phyloP scores from a whole-genome alignment of 1,140 invertebrate genomes.

The Rhynchophorus ferrugineus region DNA sequence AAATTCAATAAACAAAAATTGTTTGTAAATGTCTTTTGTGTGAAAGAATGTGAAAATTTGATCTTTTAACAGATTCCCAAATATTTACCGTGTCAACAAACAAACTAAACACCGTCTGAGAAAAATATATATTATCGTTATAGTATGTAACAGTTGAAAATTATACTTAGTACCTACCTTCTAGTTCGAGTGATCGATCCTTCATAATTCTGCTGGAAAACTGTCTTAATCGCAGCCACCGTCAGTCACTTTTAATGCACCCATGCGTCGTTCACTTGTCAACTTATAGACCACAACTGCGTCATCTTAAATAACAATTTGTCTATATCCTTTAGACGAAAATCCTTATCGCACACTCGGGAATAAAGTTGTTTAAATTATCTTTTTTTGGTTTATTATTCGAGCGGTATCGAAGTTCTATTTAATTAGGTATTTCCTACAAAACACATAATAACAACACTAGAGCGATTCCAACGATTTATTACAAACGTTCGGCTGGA shows the following conservation, averaged over 20 bases:
- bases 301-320: background rate
- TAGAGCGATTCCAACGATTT: background rate
- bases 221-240: too few relatives aligned
- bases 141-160: too few relatives aligned
- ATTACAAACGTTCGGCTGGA: too few relatives aligned
- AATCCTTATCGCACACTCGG: slow-evolving; percentile 1
- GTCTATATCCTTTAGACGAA: slow-evolving; percentile 4
- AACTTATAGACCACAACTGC: background rate
- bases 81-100: too few relatives aligned
- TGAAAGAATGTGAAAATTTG: too few relatives aligned
- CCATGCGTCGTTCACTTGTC: background rate
- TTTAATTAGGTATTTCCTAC: slow-evolving; percentile 10
- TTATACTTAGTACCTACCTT: too few relatives aligned
- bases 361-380: slow-evolving; percentile 1
- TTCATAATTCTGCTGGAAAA: background rate
- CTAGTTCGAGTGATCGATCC: background rate
- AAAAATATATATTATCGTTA: too few relatives aligned
- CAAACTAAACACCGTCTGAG: too few relatives aligned
- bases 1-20: too few relatives aligned
- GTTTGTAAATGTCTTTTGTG: too few relatives aligned
- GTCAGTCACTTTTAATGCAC: too few relatives aligned
- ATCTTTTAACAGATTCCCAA: too few relatives aligned
- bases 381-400: slow-evolving; percentile 9
- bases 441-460: background rate
- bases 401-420: background rate